Evolutionary conservation across 2,888 invertebrate species (phyloP).

Genomic region (Trichogramma evanescens): DNA sequence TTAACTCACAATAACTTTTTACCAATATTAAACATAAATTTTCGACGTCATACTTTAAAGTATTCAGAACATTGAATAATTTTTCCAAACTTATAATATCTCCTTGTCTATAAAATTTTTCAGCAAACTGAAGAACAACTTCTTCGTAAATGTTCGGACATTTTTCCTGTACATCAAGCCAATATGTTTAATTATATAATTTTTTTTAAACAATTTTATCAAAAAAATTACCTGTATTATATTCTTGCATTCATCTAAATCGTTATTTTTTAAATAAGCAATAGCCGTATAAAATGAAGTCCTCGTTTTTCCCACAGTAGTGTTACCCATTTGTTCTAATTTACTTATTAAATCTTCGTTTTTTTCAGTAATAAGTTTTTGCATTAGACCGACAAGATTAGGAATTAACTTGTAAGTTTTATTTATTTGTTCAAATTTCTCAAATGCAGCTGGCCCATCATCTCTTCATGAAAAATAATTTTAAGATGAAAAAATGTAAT

Average conservation of each 20-base stretch:
- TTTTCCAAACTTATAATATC: conserved; percentile 2
- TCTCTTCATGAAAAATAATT: background rate
- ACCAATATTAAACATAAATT: conserved; percentile 2
- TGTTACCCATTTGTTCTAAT: background rate
- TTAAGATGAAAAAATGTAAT: background rate
- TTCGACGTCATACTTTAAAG: conserved; percentile 3
- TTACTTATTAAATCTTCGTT: background rate
- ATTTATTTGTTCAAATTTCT: background rate
- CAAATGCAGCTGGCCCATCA: background rate
- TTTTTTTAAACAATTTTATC: background rate
- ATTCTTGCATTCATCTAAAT: background rate
- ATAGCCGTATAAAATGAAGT: background rate
- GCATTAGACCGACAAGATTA: background rate
- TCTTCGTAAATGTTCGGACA: background rate
- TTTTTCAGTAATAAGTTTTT: background rate
- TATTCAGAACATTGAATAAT: conserved; percentile 2
- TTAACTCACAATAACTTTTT: conserved; percentile 8
- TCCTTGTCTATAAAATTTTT: background rate
- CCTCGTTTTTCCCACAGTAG: background rate
- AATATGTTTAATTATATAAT: background rate
- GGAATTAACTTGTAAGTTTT: background rate
- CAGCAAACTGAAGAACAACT: background rate
- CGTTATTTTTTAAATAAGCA: background rate
- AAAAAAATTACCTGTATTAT: conserved; percentile 2
- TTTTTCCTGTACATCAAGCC: background rate